These are phyloP conservation scores for Vulpes vulpes DNA, from an alignment of 2,113 vertebrate genomes.

Conservation along the genomic window DNA sequence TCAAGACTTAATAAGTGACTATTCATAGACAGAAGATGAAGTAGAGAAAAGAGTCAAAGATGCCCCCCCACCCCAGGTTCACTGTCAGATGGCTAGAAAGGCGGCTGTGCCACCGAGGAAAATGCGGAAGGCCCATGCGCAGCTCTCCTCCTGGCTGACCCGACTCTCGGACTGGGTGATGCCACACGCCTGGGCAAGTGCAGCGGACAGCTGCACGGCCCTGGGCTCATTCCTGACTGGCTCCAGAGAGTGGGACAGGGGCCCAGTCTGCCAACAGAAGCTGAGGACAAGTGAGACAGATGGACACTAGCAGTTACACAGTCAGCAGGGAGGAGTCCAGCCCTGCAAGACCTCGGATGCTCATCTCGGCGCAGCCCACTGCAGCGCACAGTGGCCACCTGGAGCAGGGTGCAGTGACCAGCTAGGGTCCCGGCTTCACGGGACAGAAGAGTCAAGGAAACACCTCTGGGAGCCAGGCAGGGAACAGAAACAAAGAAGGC, in stretches of 20 bases:
- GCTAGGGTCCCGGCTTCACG: background rate
- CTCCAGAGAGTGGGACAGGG: background rate
- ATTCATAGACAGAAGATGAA: constrained; percentile 69
- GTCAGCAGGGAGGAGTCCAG: background rate
- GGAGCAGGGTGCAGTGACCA: background rate
- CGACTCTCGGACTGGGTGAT: no score
- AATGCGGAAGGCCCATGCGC: background rate
- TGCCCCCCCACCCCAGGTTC: constrained; percentile 21
- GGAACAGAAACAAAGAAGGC: background rate
- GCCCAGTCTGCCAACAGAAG: background rate
- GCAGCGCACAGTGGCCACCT: background rate
- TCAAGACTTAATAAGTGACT: constrained; percentile 67
- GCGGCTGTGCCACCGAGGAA: background rate
- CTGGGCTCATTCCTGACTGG: background rate
- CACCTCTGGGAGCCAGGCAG: background rate
- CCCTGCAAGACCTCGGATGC: background rate
- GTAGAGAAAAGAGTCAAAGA: constrained; percentile 49
- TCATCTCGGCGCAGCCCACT: background rate
- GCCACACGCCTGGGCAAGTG: background rate
- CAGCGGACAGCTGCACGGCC: background rate
- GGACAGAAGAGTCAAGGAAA: constrained; percentile 27
- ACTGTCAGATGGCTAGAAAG: background rate
- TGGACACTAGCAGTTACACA: background rate
- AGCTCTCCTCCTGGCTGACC: background rate
- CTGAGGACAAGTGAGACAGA: background rate